Base-by-base conservation (phyloP, 2,113 vertebrate genomes). In the Grammatotria lemairii region DNA sequence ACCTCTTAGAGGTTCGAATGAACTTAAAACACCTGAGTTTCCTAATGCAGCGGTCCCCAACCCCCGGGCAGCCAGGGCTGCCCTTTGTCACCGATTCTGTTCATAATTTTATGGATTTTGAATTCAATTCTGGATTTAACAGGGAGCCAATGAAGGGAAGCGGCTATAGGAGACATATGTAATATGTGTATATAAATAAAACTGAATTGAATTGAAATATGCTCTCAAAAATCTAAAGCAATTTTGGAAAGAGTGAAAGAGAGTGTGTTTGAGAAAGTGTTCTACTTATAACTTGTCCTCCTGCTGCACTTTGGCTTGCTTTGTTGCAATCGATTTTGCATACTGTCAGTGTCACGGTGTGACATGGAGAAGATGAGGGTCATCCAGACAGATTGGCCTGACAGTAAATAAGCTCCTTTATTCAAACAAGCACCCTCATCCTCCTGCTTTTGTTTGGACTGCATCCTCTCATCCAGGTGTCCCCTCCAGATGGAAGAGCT, bases 401-500 rank as follows among this genome's bases (percentile, higher is more conserved):
- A 83, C 79, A 70, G 13, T 65, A 85, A 85, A 85, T 79, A 57
- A 80, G 33, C 53, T 75, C 2, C 73, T 90, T 87, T 88, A 90
- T 92, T 90, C 86, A 92, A 85, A 85, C 60, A 60, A 60, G 40
- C 9, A 4, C 17, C 51, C 55, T 80, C 65, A 42, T 80, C 82
- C 21, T 28, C 26, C 14, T 28, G 17, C n/a, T 78, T 60, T 75
- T n/a, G 40, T 65, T 81, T 85, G 17, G 2, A 26, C 38, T 26
- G 19, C 23, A 45, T 80, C 70, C 28, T 75, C 53, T 53, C 1
- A 5, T 80, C 84, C 81, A 86, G 87, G 81, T 90, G 84, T 92
- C 83, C 26, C n/a, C 7, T 91, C 53, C 90, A 91, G 87, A 89
- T 85, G 87, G 80, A 83, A 17, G 23, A 47, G 26, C 49, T 84